A percentile compares a stretch with the other conserved stretches of the same genome.
These are phyloP conservation scores for Burhinus oedicnemus DNA, from an alignment of 2,113 vertebrate species.

Conservation along the genomic window DNA sequence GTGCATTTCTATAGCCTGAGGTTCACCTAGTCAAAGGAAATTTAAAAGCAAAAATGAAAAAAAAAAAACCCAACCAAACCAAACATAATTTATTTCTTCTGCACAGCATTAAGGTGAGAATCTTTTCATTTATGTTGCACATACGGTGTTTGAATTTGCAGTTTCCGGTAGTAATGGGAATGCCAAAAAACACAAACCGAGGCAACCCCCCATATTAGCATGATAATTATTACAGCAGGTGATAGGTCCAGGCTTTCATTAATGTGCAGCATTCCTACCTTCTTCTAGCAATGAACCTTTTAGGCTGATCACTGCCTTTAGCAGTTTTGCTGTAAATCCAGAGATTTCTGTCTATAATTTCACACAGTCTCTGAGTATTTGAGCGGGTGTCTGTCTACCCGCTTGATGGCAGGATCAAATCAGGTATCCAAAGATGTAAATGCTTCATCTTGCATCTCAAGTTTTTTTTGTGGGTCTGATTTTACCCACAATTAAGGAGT, in stretches of 20 bases:
- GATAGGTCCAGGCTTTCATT: constrained; percentile 48
- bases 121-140: constrained; percentile 17
- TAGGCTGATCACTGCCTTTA: constrained; percentile 20
- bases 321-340: neutral
- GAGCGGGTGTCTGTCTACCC: neutral
- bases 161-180: constrained; percentile 33
- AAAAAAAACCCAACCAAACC: neutral
- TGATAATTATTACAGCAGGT: constrained; percentile 48
- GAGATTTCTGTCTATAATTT: constrained; percentile 8
- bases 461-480: neutral
- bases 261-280: neutral
- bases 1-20: neutral
- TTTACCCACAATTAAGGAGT: neutral
- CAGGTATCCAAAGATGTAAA: neutral
- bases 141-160: constrained; percentile 3
- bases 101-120: neutral
- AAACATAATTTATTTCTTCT: constrained; percentile 20
- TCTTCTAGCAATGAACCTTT: constrained; percentile 46
- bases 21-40: constrained; percentile 43
- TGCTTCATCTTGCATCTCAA: neutral
- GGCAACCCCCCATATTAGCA: constrained; percentile 9
- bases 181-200: constrained; percentile 27
- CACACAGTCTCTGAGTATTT: neutral
- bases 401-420: neutral
- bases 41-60: constrained; percentile 15